Base-by-base conservation (phyloP, 2,113 vertebrate species). In the Calidris pygmaea region DNA sequence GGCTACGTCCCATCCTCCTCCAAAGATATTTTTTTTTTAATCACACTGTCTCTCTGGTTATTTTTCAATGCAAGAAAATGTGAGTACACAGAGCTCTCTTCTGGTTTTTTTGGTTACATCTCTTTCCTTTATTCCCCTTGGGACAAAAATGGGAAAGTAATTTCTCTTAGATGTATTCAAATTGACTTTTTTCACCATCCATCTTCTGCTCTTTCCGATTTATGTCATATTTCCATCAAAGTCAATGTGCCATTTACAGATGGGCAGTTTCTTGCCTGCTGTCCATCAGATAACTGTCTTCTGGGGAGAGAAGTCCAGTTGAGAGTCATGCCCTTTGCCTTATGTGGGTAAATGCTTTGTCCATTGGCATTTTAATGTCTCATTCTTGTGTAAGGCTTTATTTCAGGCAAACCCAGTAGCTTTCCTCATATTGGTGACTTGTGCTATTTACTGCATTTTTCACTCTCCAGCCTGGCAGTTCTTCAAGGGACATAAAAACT, bases 211-310 rank as follows among this genome's bases (percentile, higher is more conserved):
- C 10, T 45, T 60, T 72, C 41, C 43, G 27, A 48, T 41, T 60
- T 63, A 12, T 1, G 0, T 17, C 1, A 0, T 67, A 5, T 26
- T 13, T 13, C 45, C 39, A 18, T 32, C 26, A n/a, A 76, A 50
- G 14, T n/a, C 41, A 43, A 60, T 12, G 4, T 60, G 24, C 24
- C 2, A 0, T 60, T 65, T 62, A 24, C 20, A 60, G 14, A 10
- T 27, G 15, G 56, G 14, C 76, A n/a, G 19, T 3, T 67, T 82
- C 56, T 43, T 66, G 50, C n/a, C 13, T 55, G 22, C 22, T 70
- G 35, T 17, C 21, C 3, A 12, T 48, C 34, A 41, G 13, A 27
- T 9, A 41, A 26, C 20, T 19, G n/a, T 23, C 34, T 37, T 39
- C 12, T 47, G 59, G 20, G 32, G 43, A 45, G 18, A 55, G n/a